These are phyloP conservation scores for Microcebus griseorufus DNA, from an alignment of 2,113 vertebrate species.

Conservation along the genomic window DNA sequence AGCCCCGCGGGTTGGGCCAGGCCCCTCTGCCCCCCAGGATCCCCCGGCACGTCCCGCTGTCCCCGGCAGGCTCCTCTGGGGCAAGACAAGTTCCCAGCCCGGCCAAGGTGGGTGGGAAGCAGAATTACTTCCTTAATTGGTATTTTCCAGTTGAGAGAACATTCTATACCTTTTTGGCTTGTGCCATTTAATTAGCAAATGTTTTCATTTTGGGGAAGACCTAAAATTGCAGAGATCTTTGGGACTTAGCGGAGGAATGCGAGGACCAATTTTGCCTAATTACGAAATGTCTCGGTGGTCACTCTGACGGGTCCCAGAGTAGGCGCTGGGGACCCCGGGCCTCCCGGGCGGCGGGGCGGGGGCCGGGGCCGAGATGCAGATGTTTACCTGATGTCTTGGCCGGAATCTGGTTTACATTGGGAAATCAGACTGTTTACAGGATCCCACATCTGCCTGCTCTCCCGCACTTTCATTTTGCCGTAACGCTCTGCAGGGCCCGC, in stretches of 20 bases:
- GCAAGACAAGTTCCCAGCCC: neutral
- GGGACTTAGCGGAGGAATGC: constrained; percentile 66
- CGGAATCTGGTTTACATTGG: constrained; percentile 62
- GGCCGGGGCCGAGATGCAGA: neutral
- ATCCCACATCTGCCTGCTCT: neutral
- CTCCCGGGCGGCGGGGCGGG: constrained; percentile 7
- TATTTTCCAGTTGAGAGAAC: constrained; percentile 50
- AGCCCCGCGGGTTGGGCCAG: neutral
- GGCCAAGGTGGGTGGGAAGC: neutral
- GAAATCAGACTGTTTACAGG: constrained; percentile 70
- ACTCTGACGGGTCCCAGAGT: constrained; percentile 60
- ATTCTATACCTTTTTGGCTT: neutral
- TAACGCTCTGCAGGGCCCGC: neutral
- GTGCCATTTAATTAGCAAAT: constrained; percentile 39
- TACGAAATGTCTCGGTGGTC: constrained; percentile 51
- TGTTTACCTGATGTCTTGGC: constrained; percentile 62
- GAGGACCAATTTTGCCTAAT: constrained; percentile 63
- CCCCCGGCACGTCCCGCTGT: neutral
- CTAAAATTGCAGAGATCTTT: constrained; percentile 58
- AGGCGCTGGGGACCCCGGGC: constrained; percentile 56
- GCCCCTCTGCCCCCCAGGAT: neutral
- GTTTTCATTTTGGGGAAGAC: constrained; percentile 58
- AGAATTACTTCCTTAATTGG: neutral
- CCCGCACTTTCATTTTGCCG: neutral
- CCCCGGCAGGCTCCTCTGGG: neutral